Evolutionary conservation across 2,888 invertebrate genomes (phyloP).

Genomic region (Sacculina carcini): DNA sequence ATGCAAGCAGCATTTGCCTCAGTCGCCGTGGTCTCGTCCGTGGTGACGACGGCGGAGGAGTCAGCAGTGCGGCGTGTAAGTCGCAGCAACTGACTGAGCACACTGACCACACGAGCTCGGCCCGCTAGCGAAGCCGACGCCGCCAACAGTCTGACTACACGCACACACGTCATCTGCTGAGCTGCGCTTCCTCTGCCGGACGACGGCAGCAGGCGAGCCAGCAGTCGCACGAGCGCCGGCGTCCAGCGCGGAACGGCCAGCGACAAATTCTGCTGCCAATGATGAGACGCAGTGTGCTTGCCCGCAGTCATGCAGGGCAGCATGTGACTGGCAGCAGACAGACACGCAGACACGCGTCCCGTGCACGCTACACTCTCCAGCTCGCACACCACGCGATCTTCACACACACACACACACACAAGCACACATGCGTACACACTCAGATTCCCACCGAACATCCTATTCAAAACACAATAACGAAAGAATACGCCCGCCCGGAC

Average conservation of each 20-base stretch:
- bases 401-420: not conserved
- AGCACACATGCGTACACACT: not conserved
- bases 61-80: no score
- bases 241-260: not conserved
- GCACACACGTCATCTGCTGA: not conserved
- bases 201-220: slow-evolving; percentile 1
- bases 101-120: not conserved
- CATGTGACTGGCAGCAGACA: no score
- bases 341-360: no score
- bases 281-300: no score
- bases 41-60: no score
- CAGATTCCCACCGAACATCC: no score
- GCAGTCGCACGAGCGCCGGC: slow-evolving; percentile 2
- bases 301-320: no score
- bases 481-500: no score
- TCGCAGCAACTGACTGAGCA: not conserved
- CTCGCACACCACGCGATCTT: slow-evolving; percentile 2
- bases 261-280: no score
- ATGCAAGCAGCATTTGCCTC: no score
- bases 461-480: no score
- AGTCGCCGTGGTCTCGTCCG: no score
- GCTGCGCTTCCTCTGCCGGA: not conserved
- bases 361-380: slow-evolving; percentile 2
- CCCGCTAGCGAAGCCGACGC: not conserved
- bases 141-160: not conserved